A percentile compares a stretch with the other conserved stretches of the same genome.
Conservation (phyloP, 2,113 vertebrate genomes). For the Scatophagus argus region DNA sequence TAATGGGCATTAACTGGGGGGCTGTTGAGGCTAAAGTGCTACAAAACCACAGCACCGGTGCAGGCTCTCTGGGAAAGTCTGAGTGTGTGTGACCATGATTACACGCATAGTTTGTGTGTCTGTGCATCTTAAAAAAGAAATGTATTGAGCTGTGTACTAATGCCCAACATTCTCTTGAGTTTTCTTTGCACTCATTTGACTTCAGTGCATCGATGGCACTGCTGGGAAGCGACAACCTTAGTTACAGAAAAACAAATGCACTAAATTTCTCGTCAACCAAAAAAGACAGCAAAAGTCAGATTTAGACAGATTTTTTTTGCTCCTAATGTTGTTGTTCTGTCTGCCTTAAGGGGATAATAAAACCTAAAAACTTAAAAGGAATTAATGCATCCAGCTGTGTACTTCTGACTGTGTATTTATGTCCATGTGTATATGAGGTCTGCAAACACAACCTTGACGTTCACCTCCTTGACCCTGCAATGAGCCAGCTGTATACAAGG, state of each 20-base stretch:
- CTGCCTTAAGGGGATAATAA: background rate
- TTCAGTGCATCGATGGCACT: background rate
- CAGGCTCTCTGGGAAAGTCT: constrained; percentile 25
- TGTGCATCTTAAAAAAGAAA: constrained; percentile 1
- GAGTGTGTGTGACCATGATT: constrained; percentile 21
- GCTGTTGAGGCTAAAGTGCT: constrained; percentile 67
- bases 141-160: background rate
- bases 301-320: background rate
- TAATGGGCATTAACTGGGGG: constrained; percentile 73
- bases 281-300: background rate
- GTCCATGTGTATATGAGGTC: constrained; percentile 23
- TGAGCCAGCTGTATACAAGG: constrained; percentile 38
- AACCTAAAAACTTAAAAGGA: background rate
- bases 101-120: constrained; percentile 3
- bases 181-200: background rate
- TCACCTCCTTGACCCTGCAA: constrained; percentile 14
- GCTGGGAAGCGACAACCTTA: background rate
- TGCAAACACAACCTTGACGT: background rate
- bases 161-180: constrained; percentile 4
- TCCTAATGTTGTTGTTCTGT: background rate
- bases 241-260: background rate
- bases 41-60: constrained; percentile 64
- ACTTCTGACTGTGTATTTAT: constrained; percentile 9
- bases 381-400: background rate
- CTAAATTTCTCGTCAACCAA: too few species aligned